Evolutionary conservation across 1,140 invertebrate genomes (phyloP).

Genomic region (Bombus difficillimus): DNA sequence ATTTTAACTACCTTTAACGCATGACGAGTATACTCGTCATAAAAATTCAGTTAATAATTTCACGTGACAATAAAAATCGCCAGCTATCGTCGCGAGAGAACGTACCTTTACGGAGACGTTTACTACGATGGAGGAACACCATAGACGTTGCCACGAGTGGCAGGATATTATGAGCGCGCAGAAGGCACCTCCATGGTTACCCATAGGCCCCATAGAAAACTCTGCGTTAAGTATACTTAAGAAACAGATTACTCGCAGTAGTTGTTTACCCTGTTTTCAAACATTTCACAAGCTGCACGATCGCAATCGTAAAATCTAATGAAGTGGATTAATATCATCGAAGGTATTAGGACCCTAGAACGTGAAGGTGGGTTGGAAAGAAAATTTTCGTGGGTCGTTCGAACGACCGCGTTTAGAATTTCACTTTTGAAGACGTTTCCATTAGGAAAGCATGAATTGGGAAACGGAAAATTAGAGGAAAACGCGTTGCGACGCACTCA

Average conservation of each 20-base stretch:
- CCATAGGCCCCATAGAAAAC: not conserved
- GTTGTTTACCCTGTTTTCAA: too few species aligned
- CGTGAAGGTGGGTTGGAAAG: not conserved
- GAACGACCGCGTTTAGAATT: not conserved
- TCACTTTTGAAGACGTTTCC: slow-evolving; percentile 17
- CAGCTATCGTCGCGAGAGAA: too few species aligned
- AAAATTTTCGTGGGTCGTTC: slow-evolving; percentile 11
- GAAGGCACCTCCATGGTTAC: slow-evolving; percentile 5
- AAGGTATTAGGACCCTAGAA: slow-evolving; percentile 36
- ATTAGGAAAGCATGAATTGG: slow-evolving; percentile 18
- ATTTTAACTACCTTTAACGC: too few species aligned
- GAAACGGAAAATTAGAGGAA: not conserved
- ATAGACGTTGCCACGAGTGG: slow-evolving; percentile 41
- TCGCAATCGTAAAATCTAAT: slow-evolving; percentile 1
- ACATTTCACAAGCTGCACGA: not conserved
- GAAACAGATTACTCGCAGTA: accelerated
- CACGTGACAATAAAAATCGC: too few species aligned
- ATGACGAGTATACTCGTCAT: too few species aligned
- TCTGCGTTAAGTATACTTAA: too few species aligned
- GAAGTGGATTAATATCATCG: slow-evolving; percentile 36
- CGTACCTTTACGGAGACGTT: too few species aligned
- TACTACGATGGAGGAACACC: slow-evolving; percentile 42
- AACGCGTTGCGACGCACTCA: not conserved
- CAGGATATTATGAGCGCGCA: slow-evolving; percentile 40
- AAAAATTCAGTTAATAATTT: too few species aligned